phyloP scores from a whole-genome alignment of 2,113 vertebrate species.

The Etheostoma spectabile region DNA sequence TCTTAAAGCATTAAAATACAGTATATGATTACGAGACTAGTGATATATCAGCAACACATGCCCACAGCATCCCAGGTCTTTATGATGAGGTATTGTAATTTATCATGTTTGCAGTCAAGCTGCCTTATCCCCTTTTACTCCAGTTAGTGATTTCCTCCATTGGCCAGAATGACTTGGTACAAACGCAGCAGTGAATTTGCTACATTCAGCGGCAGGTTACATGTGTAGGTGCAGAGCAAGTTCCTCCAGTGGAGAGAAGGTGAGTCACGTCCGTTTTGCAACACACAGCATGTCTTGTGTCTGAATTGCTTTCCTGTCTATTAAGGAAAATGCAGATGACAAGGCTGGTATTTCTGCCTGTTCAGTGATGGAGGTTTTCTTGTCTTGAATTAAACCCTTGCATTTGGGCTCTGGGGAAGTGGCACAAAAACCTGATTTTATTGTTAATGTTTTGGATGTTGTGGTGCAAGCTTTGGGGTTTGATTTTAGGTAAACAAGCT shows the following conservation, averaged over 20 bases:
- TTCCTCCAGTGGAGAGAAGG: conserved; percentile 57
- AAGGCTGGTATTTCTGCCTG: conserved; percentile 10
- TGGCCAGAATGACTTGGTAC: conserved; percentile 31
- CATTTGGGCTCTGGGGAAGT: not conserved
- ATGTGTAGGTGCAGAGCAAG: conserved; percentile 67
- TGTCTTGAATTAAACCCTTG: not conserved
- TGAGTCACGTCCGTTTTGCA: conserved; percentile 72
- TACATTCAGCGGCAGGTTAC: conserved; percentile 52
- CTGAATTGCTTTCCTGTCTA: conserved; percentile 55
- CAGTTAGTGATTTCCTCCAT: conserved; percentile 42
- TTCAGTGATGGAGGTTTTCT: conserved; percentile 18
- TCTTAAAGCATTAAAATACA: conserved; percentile 33
- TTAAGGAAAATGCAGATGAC: conserved; percentile 45
- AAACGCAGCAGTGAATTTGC: conserved; percentile 47
- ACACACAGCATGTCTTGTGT: conserved; percentile 57
- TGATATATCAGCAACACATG: conserved; percentile 21
- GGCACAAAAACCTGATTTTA: not conserved
- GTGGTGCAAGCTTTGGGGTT: not conserved
- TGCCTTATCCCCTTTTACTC: conserved; percentile 46
- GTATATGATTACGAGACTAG: conserved; percentile 8
- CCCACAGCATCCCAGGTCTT: conserved; percentile 30
- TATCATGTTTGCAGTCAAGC: conserved; percentile 43
- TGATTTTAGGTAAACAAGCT: not conserved
- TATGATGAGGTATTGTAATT: conserved; percentile 41
- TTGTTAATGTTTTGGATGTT: not conserved